Evolutionary conservation across 2,113 vertebrate species (phyloP), one percentile per base, ranked within the genome.

Genomic region (Psilopsiagon aymara): DNA sequence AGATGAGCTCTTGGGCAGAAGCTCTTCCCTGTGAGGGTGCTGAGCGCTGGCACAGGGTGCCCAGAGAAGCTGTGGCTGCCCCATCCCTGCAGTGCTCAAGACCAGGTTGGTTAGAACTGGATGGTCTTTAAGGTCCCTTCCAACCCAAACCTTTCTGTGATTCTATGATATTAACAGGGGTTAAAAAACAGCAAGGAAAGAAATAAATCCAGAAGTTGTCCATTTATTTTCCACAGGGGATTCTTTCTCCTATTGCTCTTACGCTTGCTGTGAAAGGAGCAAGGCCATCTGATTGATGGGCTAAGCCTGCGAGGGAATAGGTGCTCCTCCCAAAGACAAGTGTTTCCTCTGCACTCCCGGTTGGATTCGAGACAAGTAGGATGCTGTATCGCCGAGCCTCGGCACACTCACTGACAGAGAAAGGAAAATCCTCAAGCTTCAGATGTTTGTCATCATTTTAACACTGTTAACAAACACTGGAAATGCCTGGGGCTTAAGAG

Each of bases 401-500:
- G 39, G 66, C 68, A 31, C 75, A 25, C 64, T 78, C 67, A 15
- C 68, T 44, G 53, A 60, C 3, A 60, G 62, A 51, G 71, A 91
- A 88, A 73, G 90, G 86, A 83, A 91, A 89, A 81, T 60, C 70
- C 64, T 69, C 57, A 41, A 71, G 74, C 73, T 82, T 81, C 83
- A 75, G 86, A 44, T 49, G 76, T 20, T 86, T 94, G 83, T 92
- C 83, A 60, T 27, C 44, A 74, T 89, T 46, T 82, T 17, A 84
- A 8, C 74, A 69, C 87, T 93, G 67, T 85, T 87, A 89, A 91
- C 84, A 92, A 95, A 78, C 90, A 95, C 75, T 88, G 78, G 92
- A 89, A 92, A 71, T 39, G 80, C 78, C 81, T 67, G 84, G 82
- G 86, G 70, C 84, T 94, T 84, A 81, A 90, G 86, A 76, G 37